Percentiles rank a stretch among this genome's conserved stretches.
These are phyloP conservation scores for Psettodes erumei DNA, from an alignment of 2,113 vertebrate species.

Conservation along the genomic window DNA sequence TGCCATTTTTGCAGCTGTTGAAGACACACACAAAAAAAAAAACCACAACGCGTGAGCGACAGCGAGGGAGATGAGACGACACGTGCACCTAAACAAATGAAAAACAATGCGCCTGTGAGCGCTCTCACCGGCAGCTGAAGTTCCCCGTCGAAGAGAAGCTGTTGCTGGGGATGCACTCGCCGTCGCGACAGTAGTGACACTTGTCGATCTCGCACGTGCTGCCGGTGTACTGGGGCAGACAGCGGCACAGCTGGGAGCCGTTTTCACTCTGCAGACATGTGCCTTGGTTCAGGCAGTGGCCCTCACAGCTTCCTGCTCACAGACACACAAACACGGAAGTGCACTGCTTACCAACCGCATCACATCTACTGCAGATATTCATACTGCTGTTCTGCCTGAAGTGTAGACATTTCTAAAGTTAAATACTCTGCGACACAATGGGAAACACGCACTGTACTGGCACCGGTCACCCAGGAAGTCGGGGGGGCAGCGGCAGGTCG, in stretches of 20 bases:
- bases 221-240: conserved; percentile 86
- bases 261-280: conserved; percentile 87
- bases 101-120: not conserved
- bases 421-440: not conserved
- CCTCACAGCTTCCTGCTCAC: conserved; percentile 86
- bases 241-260: conserved; percentile 87
- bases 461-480: conserved; percentile 92
- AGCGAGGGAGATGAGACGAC: too few species aligned
- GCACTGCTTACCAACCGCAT: not conserved
- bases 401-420: not conserved
- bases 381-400: not conserved
- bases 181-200: conserved; percentile 90
- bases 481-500: conserved; percentile 87
- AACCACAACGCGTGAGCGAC: too few species aligned
- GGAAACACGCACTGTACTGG: conserved; percentile 90
- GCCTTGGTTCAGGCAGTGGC: conserved; percentile 88
- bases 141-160: conserved; percentile 84
- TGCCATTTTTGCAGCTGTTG: conserved; percentile 85
- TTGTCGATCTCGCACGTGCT: conserved; percentile 87
- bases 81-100: too few species aligned
- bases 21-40: not conserved
- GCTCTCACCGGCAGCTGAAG: conserved; percentile 89
- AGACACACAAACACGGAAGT: conserved; percentile 22
- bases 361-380: not conserved
- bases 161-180: conserved; percentile 84